Base-by-base conservation (phyloP, 2,888 invertebrate genomes). In the Mesodorylaimus sp. region DNA sequence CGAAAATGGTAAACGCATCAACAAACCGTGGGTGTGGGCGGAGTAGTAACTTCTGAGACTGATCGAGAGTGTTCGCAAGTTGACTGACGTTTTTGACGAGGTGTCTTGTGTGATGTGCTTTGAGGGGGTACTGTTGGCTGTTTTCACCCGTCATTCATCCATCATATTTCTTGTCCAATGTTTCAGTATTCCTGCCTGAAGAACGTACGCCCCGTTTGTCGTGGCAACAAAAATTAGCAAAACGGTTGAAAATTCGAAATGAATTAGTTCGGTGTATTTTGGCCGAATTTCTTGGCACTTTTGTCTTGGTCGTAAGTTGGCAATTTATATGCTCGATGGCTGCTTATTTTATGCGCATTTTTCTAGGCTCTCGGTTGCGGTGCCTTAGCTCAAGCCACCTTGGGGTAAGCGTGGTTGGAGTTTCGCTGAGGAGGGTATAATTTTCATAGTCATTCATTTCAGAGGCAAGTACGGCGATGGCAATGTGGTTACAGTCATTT, bases 391-490 rank as follows among this genome's bases (percentile, higher is more conserved):
- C 70, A 70, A 57, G 53, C 57, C 25, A 63, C 68, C 2, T 59
- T 70, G 2, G 63, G 65, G 44, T 66, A 25, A 58, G 59, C 19
- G 57, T 62, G 51, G 57, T 65, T 47, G 62, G 66, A 47, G 61
- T 70, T 52, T 64, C 68, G 56, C 61, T 64, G 58, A 70, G 69
- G 1, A 74, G 71, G 68, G 74, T n/a, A n/a, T n/a, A n/a, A n/a
- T n/a, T n/a, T n/a, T n/a, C n/a, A n/a, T n/a, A n/a, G n/a, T n/a
- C n/a, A n/a, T n/a, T n/a, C n/a, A n/a, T n/a, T n/a, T n/a, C n/a
- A n/a, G n/a, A n/a, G n/a, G 56, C 57, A n/a, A 58, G 57, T 3
- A n/a, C n/a, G 50, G 51, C 7, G 50, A 56, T 2, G 66, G 66
- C 26, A 58, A 60, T 19, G 57, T 62, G 51, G 57, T 65, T 47